Evolutionary conservation across 2,113 vertebrate species (phyloP).

Genomic region (Siniperca chuatsi): DNA sequence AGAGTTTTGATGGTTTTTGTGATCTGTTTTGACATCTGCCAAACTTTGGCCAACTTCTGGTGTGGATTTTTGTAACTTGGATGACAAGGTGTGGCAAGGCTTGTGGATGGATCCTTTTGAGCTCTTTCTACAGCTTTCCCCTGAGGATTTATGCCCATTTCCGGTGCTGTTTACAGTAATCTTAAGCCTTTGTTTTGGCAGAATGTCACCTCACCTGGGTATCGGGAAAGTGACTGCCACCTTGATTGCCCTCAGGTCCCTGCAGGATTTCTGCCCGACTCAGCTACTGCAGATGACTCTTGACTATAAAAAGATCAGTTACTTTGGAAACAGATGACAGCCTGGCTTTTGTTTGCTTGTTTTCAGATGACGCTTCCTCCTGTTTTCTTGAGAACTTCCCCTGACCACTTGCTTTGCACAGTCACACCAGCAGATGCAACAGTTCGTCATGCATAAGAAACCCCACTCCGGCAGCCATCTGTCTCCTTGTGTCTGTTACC

Average conservation of each 20-base stretch:
- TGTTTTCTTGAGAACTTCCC: constrained; percentile 69
- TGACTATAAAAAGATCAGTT: constrained; percentile 52
- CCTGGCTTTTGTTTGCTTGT: constrained; percentile 59
- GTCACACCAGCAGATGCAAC: constrained; percentile 76
- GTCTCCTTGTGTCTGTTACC: constrained; percentile 74
- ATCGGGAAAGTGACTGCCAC: constrained; percentile 45
- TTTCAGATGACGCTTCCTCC: constrained; percentile 51
- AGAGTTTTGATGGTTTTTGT: constrained; percentile 52
- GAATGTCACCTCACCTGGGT: constrained; percentile 67
- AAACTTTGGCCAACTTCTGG: constrained; percentile 38
- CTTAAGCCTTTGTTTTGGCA: constrained; percentile 62
- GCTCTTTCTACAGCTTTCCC: constrained; percentile 23
- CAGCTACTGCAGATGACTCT: not conserved
- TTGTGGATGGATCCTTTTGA: constrained; percentile 21
- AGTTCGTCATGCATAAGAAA: constrained; percentile 79
- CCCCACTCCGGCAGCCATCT: constrained; percentile 80
- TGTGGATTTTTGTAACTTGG: constrained; percentile 31
- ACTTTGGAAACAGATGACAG: constrained; percentile 50
- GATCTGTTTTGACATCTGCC: constrained; percentile 62
- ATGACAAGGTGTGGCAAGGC: constrained; percentile 41
- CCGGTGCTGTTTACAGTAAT: constrained; percentile 33
- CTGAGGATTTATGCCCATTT: constrained; percentile 39
- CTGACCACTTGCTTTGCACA: constrained; percentile 49
- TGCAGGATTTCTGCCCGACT: constrained; percentile 28
- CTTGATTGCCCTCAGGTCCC: constrained; percentile 53